phyloP scores from a whole-genome alignment of 53 echinoderm and acorn worm species.

The Echinometra lucunter region DNA sequence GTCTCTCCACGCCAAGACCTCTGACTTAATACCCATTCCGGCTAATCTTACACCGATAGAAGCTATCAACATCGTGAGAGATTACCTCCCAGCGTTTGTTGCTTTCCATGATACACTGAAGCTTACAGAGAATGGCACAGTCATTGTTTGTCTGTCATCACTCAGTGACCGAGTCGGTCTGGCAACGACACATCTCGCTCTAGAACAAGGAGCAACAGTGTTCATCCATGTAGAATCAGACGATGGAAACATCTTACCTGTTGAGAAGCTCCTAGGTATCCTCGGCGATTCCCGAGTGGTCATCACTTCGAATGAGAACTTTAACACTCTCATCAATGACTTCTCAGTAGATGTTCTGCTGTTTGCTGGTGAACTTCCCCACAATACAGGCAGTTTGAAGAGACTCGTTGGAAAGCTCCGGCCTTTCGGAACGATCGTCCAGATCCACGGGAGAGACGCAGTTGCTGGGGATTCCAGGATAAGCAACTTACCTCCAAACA shows the following conservation, averaged over 20 bases:
- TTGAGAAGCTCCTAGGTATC: conserved; percentile 94
- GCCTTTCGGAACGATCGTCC: conserved; percentile 97
- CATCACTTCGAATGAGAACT: conserved; percentile 93
- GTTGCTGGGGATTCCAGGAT: conserved; percentile 79
- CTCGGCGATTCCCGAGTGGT: conserved; percentile 95
- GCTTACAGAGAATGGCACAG: conserved; percentile 92
- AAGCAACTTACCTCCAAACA: conserved; percentile 87
- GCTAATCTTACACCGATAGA: conserved; percentile 89
- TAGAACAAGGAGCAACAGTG: conserved; percentile 96
- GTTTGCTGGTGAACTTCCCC: conserved; percentile 94
- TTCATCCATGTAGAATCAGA: conserved; percentile 94
- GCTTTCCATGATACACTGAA: conserved; percentile 96
- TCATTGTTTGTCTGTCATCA: conserved; percentile 92
- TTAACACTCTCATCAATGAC: conserved; percentile 91
- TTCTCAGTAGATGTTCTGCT: conserved; percentile 92
- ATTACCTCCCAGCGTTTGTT: conserved; percentile 95
- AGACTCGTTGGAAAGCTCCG: conserved; percentile 88
- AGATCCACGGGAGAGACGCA: conserved; percentile 87
- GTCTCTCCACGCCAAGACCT: conserved; percentile 83
- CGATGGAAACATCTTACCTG: conserved; percentile 93
- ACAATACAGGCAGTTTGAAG: conserved; percentile 84
- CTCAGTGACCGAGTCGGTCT: conserved; percentile 92
- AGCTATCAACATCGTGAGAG: conserved; percentile 94
- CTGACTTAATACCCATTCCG: conserved; percentile 93
- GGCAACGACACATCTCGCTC: conserved; percentile 94